Evolutionary conservation across 2,888 invertebrate species (phyloP).

Genomic region (Eupelmus urozonus): DNA sequence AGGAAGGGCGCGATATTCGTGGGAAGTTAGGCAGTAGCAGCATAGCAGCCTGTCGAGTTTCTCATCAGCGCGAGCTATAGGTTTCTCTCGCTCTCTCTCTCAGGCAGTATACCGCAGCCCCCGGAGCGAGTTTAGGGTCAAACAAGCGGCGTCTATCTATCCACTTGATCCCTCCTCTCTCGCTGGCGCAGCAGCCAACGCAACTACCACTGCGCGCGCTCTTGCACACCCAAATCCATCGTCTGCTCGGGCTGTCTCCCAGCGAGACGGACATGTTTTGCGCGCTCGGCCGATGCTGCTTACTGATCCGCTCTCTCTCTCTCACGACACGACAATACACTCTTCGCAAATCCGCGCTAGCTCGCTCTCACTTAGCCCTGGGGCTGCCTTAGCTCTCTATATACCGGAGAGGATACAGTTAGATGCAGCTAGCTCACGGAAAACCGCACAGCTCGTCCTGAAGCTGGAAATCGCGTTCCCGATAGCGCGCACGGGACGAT

Average conservation of each 20-base stretch:
- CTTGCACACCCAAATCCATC: slow-evolving; percentile 20
- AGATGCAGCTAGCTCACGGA: no score
- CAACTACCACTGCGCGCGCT: background rate
- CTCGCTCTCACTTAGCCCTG: slow-evolving; percentile 43
- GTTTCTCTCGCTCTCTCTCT: background rate
- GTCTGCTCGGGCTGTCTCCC: slow-evolving; percentile 40
- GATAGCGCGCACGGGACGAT: background rate
- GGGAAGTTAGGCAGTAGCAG: slow-evolving; percentile 1
- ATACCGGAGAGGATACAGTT: no score
- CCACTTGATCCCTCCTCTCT: slow-evolving; percentile 9
- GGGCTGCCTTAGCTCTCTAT: background rate
- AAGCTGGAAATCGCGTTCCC: slow-evolving; percentile 5
- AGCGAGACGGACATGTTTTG: slow-evolving; percentile 66
- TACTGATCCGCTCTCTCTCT: slow-evolving; percentile 70
- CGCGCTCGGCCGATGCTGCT: slow-evolving; percentile 66
- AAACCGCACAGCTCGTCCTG: background rate
- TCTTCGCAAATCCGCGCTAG: slow-evolving; percentile 65
- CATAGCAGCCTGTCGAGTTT: background rate
- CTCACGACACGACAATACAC: slow-evolving; percentile 73
- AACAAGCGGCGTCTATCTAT: slow-evolving; percentile 5
- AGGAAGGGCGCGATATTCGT: background rate
- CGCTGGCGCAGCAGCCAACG: background rate
- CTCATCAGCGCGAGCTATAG: no score
- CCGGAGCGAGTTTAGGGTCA: slow-evolving; percentile 22
- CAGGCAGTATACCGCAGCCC: background rate